Evolutionary conservation across 2,113 vertebrate species (phyloP).

Genomic region (Chinchilla lanigera): DNA sequence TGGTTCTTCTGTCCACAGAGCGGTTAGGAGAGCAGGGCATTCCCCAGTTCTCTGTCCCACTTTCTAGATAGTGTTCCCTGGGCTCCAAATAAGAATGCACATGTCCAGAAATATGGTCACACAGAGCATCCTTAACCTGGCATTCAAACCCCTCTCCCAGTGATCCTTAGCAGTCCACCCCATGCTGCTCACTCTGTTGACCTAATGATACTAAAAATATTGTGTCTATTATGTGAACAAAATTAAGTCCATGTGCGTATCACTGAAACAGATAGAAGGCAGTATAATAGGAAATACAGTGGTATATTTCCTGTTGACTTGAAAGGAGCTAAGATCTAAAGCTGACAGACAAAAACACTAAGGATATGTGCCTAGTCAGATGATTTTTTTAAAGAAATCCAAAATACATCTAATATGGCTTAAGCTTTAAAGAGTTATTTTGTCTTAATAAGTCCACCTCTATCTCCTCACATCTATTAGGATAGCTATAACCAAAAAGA

Average conservation of each 20-base stretch:
- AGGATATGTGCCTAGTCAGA: background rate
- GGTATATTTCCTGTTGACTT: background rate
- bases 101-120: background rate
- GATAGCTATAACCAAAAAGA: background rate
- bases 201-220: background rate
- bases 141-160: background rate
- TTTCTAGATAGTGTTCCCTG: background rate
- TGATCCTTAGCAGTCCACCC: background rate
- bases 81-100: background rate
- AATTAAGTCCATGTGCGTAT: background rate
- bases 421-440: background rate
- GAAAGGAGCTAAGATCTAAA: background rate
- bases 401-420: slow-evolving; percentile 1
- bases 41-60: background rate
- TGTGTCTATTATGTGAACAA: background rate
- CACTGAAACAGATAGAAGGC: background rate
- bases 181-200: background rate
- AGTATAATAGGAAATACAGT: background rate
- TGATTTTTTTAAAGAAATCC: background rate
- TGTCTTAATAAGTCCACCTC: background rate
- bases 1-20: background rate
- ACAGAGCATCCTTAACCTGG: background rate
- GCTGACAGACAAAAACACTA: background rate
- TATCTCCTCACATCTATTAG: background rate
- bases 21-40: background rate